Evolutionary conservation across 2,888 invertebrate species (phyloP), one percentile per base, ranked within the genome.

Genomic region (Alcis repandata): DNA sequence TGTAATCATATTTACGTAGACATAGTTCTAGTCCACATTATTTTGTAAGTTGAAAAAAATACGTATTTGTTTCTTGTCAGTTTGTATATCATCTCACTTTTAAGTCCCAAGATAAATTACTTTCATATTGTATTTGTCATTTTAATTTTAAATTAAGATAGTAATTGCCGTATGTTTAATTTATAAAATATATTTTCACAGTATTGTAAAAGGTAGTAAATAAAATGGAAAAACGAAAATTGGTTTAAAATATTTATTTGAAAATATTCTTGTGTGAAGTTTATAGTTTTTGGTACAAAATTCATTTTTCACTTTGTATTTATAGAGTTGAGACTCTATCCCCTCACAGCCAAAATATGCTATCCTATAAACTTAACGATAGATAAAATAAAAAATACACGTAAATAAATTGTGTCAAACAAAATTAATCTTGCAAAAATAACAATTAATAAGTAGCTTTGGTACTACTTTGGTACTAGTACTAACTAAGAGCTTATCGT

Each of bases 281-380:
- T 70, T 74, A 72, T 75, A 77, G 75, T 70, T 79, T 80, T 83
- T 83, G 77, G 80, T 88, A 89, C 74, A 86, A 84, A 87, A 82
- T 73, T 78, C 57, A 75, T 76, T 51, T 76, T 72, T 27, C 71
- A 77, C 70, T 78, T 77, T 79, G 70, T 61, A 75, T 67, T 70
- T 75, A 77, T 71, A 79, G 77, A 80, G 72, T 74, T 72, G 78
- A 85, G 74, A 82, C 79, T 79, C 76, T 79, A 80, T 78, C 70
- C 79, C 80, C 81, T 90, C 91, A 91, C 90, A 91, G 90, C 91
- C 90, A 85, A 84, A 78, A 75, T 82, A 80, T 67, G 71, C 72
- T 79, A 78, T 59, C 62, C 72, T 77, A 78, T 73, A 58, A 33
- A 66, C 19, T 56, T 59, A 67, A 59, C 58, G 11, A 60, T 61